Percentiles rank a stretch among this genome's conserved stretches.
phyloP scores from a whole-genome alignment of 2,113 vertebrate genomes.

The Rostratula benghalensis region DNA sequence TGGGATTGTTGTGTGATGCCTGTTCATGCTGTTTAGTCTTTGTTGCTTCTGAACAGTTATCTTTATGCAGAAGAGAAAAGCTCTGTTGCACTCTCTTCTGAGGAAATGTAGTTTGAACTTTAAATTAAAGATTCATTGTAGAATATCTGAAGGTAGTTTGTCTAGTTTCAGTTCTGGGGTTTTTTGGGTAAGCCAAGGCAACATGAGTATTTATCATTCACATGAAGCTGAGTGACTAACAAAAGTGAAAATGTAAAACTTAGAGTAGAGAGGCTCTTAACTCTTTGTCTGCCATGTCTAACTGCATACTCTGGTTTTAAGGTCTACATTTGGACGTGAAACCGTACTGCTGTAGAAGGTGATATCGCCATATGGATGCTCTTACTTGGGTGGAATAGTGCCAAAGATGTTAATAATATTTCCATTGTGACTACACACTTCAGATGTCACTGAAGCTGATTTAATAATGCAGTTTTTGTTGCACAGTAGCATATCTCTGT shows the following conservation, averaged over 20 bases:
- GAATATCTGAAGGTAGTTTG: background rate
- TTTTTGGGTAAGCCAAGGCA: background rate
- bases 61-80: background rate
- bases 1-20: background rate
- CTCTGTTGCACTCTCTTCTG: background rate
- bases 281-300: background rate
- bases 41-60: background rate
- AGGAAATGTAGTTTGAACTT: background rate
- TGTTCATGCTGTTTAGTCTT: background rate
- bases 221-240: background rate
- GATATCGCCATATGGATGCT: conserved; percentile 16
- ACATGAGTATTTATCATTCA: background rate
- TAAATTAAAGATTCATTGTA: background rate
- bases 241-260: background rate
- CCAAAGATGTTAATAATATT: conserved; percentile 10
- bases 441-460: background rate
- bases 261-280: background rate
- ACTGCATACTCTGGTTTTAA: background rate
- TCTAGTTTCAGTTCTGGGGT: background rate
- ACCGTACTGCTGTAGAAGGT: background rate
- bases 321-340: background rate
- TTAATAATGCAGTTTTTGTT: background rate
- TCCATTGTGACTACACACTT: conserved; percentile 24
- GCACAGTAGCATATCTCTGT: background rate
- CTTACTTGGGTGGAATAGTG: background rate